Evolutionary conservation across 2,888 invertebrate species (phyloP), one percentile per base, ranked within the genome.

Genomic region (Chrysolina americana): DNA sequence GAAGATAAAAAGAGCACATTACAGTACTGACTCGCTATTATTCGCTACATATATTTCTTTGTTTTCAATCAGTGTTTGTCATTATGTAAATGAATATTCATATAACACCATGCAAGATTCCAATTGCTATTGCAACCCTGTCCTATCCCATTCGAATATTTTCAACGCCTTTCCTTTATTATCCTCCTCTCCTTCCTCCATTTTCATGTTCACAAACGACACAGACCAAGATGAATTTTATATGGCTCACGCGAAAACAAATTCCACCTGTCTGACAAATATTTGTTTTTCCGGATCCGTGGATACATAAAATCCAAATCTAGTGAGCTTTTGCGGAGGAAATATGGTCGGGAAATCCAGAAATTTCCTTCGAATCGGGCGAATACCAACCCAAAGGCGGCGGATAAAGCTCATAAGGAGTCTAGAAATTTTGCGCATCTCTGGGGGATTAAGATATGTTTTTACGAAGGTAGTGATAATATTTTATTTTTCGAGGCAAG

Each of bases 211-310:
- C 28, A 59, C 59, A 23, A 36, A 36, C n/a, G 15, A 17, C 28
- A 59, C 36, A 36, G 17, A 17, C 59, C 59, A 59, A 28, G 28
- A 59, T 28, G 59, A 59, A 59, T 59, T 59, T 59, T 59, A 36
- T 59, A 59, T 36, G 36, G 36, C 59, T 66, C 11, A 50, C 19
- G 66, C 50, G 66, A 44, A 50, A 66, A 66, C 66, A 66, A 66
- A 66, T 66, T 66, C 50, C 50, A 66, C 66, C 28, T 28, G 50
- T 28, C 66, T 50, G 10, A 50, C 66, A 66, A 66, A 66, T 66
- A 44, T 66, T 66, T 66, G 66, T 66, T 66, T 66, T 66, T 48
- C 48, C 66, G 50, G 66, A 66, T 47, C 50, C 48, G 66, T 66
- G 66, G 36, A 50, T 66, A 50, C 66, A 66, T 44, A 66, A 66